phyloP scores from a whole-genome alignment of 2,113 vertebrate species.

The Pseudonaja textilis region DNA sequence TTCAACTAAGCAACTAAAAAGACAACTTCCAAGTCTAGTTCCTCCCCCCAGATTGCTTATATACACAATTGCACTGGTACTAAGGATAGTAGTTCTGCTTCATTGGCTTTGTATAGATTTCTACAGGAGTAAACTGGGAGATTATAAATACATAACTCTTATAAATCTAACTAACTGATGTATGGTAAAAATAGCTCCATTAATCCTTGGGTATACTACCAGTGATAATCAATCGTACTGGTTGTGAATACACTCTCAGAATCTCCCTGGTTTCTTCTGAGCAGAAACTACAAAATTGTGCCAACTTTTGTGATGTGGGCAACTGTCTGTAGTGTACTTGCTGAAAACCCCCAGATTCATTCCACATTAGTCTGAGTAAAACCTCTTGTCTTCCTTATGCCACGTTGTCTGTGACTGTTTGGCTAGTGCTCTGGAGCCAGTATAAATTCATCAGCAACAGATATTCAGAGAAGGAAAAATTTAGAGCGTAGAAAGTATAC shows the following conservation, averaged over 20 bases:
- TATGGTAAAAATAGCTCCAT: background rate
- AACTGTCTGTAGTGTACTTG: constrained; percentile 14
- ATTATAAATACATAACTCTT: background rate
- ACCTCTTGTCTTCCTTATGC: background rate
- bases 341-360: background rate
- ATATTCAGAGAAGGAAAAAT: background rate
- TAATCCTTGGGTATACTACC: constrained; percentile 6
- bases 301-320: constrained; percentile 28
- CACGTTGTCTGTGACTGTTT: constrained; percentile 4
- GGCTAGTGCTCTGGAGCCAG: constrained; percentile 2
- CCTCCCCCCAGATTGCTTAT: background rate
- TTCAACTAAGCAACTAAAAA: background rate
- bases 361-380: constrained; percentile 5
- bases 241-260: background rate
- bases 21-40: background rate
- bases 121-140: constrained; percentile 1
- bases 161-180: background rate
- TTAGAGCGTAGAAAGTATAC: background rate
- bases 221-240: constrained; percentile 1
- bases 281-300: constrained; percentile 12
- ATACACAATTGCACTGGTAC: background rate
- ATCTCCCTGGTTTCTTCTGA: constrained; percentile 37
- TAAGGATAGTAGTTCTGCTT: constrained; percentile 13
- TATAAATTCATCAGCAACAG: background rate
- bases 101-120: constrained; percentile 3